Evolutionary conservation across 2,888 invertebrate genomes (phyloP), one percentile per base, ranked within the genome.

Genomic region (Abrostola triplasia): DNA sequence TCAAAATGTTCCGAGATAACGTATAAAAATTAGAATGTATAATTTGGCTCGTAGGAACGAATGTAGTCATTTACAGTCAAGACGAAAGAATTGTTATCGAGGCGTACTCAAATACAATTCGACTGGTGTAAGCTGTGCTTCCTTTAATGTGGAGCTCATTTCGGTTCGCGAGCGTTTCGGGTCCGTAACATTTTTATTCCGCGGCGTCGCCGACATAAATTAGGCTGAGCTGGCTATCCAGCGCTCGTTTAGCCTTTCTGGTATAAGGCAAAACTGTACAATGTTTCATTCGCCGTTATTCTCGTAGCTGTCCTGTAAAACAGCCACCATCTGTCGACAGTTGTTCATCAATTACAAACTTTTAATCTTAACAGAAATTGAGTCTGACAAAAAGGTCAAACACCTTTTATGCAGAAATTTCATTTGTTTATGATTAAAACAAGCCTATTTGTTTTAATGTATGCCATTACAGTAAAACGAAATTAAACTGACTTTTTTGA

Each of bases 121-220:
- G 57, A 63, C 48, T 67, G 59, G 52, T 69, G 67, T 72, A 74
- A 79, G 74, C 71, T 74, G 70, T 71, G 77, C 75, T 73, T 64
- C 70, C 72, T 74, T 79, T 73, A 77, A 72, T 71, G 70, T 76
- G 65, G 70, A 67, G 68, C 71, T 76, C 73, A 75, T 76, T 76
- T 76, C 60, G 66, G 65, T 75, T 67, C 41, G 62, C 67, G 50
- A 73, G 61, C 77, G 65, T 65, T 75, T 71, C 66, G 67, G 72
- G 68, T 69, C 57, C 70, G 71, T 69, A 75, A 72, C 75, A 79
- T 83, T 83, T 84, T 85, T 82, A 81, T 84, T 80, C 78, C 63
- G 60, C 62, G 63, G 66, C 73, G 62, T 76, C 73, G 74, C 73
- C 70, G 73, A 71, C 77, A 84, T 85, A 85, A 85, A 85, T 85